Evolutionary conservation across 2,888 invertebrate genomes (phyloP).

Genomic region (Dexiosoma caninum): DNA sequence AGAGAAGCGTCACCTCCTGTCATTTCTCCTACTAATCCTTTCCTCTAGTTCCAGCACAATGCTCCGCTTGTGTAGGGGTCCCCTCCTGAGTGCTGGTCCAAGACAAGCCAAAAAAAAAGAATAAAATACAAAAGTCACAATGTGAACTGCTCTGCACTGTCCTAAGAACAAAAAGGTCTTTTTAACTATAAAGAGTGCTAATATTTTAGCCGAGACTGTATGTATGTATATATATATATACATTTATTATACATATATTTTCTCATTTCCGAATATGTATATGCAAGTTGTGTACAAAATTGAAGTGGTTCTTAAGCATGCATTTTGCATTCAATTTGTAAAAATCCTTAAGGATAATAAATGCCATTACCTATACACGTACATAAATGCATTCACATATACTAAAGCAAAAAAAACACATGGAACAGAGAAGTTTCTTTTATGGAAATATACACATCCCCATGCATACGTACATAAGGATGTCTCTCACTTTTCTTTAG

Average conservation of each 20-base stretch:
- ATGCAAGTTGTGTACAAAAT: conserved; percentile 49
- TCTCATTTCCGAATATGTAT: neutral
- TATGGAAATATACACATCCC: neutral
- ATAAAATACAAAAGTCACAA: too few relatives aligned
- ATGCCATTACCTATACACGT: conserved; percentile 31
- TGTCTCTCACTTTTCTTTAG: neutral
- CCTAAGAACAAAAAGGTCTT: too few relatives aligned
- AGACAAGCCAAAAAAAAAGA: too few relatives aligned
- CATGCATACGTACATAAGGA: neutral
- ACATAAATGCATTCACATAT: neutral
- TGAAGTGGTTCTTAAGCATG: conserved; percentile 59
- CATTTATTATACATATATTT: neutral
- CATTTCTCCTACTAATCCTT: too few relatives aligned
- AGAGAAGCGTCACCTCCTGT: too few relatives aligned
- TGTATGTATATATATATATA: neutral
- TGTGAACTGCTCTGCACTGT: too few relatives aligned
- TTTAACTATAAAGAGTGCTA: too few relatives aligned
- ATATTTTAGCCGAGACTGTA: too few relatives aligned
- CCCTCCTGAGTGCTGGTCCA: too few relatives aligned
- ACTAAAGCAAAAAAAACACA: neutral
- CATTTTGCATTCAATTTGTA: conserved; percentile 58
- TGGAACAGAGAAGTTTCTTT: neutral
- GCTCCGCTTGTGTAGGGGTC: too few relatives aligned
- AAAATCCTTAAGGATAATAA: conserved; percentile 61
- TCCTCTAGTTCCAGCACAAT: too few relatives aligned